A percentile compares a stretch with the other conserved stretches of the same genome.
These are phyloP conservation scores for Heterodera carotae DNA, from an alignment of 1,140 invertebrate genomes.

Conservation along the genomic window DNA sequence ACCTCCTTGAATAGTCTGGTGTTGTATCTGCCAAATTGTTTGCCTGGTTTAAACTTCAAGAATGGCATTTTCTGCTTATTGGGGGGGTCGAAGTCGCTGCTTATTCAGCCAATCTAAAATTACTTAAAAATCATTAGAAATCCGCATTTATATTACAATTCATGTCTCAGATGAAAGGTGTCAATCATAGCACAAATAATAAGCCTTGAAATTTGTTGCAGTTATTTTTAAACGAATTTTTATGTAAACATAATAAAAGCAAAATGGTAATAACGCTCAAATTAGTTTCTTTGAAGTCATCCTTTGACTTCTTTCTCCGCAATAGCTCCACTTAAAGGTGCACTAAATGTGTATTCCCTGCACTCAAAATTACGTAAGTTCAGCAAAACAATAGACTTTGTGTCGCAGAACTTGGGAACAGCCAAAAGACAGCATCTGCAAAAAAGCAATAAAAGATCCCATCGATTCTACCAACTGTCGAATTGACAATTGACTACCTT, in stretches of 20 bases:
- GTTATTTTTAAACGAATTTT: too few relatives aligned
- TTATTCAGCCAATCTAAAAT: too few relatives aligned
- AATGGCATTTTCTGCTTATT: slow-evolving; percentile 32
- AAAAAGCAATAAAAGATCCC: neutral
- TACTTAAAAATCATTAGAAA: too few relatives aligned
- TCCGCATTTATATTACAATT: too few relatives aligned
- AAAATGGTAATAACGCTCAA: neutral
- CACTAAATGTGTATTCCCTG: slow-evolving; percentile 25
- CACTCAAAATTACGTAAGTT: slow-evolving; percentile 39
- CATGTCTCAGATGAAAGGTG: too few relatives aligned
- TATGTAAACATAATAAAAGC: neutral
- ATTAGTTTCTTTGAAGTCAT: neutral
- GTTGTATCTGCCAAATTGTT: slow-evolving; percentile 35
- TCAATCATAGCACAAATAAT: too few relatives aligned
- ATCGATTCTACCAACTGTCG: neutral
- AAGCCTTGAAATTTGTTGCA: too few relatives aligned
- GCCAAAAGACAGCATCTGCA: slow-evolving; percentile 28
- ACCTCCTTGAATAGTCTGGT: slow-evolving; percentile 55
- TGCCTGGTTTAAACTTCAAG: slow-evolving; percentile 25
- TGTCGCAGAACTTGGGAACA: slow-evolving; percentile 45
- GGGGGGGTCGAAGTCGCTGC: too few relatives aligned
- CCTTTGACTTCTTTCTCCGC: neutral
- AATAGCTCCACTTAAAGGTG: neutral
- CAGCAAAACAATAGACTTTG: slow-evolving; percentile 23
- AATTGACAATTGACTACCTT: neutral